These are phyloP conservation scores for Drosophila trapezifrons DNA, from an alignment of 1,140 invertebrate species.

Conservation along the genomic window DNA sequence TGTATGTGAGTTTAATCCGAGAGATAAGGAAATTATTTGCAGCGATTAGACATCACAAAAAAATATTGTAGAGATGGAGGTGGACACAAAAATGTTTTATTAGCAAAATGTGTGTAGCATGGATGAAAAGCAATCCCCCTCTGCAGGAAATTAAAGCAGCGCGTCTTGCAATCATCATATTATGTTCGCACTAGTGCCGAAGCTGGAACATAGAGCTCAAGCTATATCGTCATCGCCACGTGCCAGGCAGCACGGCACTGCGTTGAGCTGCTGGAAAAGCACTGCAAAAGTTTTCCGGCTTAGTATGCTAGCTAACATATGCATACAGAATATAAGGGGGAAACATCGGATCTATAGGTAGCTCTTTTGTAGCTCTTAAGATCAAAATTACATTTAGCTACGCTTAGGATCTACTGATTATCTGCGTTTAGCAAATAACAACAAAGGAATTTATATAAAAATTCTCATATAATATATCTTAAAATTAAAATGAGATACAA, in stretches of 20 bases:
- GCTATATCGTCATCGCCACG: slow-evolving; percentile 23
- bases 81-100: slow-evolving; percentile 27
- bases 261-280: slow-evolving; percentile 7
- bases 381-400: background rate
- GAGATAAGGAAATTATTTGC: background rate
- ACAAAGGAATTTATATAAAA: no score
- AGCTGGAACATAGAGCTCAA: slow-evolving; percentile 7
- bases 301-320: slow-evolving; percentile 3
- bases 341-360: background rate
- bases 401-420: background rate
- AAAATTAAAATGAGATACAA: no score
- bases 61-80: slow-evolving; percentile 7
- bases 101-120: slow-evolving; percentile 11
- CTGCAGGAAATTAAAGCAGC: slow-evolving; percentile 52
- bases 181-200: slow-evolving; percentile 42
- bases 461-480: no score
- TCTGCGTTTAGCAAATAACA: no score
- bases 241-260: slow-evolving; percentile 34
- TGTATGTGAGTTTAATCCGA: background rate
- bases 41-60: background rate
- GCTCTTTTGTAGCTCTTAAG: background rate
- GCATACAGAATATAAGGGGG: background rate
- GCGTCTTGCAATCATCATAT: slow-evolving; percentile 29
- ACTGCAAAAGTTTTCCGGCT: slow-evolving; percentile 40
- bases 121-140: slow-evolving; percentile 54